Evolutionary conservation across 2,888 invertebrate genomes (phyloP).

Genomic region (Boloria euphrosyne): DNA sequence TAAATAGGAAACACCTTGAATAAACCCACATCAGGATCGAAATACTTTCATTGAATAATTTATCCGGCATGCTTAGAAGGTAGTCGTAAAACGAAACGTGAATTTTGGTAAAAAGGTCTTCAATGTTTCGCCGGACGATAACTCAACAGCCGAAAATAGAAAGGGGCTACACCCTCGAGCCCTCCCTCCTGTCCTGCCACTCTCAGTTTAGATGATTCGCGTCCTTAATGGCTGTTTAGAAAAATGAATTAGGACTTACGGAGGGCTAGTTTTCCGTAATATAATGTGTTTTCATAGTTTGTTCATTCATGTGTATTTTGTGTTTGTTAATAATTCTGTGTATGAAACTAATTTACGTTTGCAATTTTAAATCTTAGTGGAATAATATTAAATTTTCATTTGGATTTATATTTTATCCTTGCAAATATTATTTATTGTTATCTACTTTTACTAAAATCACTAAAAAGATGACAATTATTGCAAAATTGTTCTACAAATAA

Average conservation of each 20-base stretch:
- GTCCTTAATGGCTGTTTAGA: constrained; percentile 65
- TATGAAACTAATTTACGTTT: no score
- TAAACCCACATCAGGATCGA: constrained; percentile 50
- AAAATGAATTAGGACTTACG: constrained; percentile 52
- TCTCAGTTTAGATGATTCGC: constrained; percentile 69
- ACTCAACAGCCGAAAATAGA: constrained; percentile 79
- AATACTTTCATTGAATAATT: constrained; percentile 72
- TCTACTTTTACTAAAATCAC: no score
- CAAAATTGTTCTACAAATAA: no score
- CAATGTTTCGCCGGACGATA: constrained; percentile 78
- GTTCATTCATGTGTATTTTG: no score
- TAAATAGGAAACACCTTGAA: neutral
- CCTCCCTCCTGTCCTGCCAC: constrained; percentile 51
- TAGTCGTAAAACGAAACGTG: constrained; percentile 74
- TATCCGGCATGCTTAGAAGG: constrained; percentile 71
- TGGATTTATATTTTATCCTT: no score
- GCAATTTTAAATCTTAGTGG: no score
- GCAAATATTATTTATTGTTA: no score
- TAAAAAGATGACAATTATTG: no score
- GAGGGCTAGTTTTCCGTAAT: no score
- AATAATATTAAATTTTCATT: no score
- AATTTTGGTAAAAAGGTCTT: constrained; percentile 79
- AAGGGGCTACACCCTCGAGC: constrained; percentile 52
- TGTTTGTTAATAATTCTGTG: no score
- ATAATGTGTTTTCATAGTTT: no score